These are phyloP conservation scores for Platypus cylindrus DNA, from an alignment of 2,888 invertebrate species.

Conservation along the genomic window DNA sequence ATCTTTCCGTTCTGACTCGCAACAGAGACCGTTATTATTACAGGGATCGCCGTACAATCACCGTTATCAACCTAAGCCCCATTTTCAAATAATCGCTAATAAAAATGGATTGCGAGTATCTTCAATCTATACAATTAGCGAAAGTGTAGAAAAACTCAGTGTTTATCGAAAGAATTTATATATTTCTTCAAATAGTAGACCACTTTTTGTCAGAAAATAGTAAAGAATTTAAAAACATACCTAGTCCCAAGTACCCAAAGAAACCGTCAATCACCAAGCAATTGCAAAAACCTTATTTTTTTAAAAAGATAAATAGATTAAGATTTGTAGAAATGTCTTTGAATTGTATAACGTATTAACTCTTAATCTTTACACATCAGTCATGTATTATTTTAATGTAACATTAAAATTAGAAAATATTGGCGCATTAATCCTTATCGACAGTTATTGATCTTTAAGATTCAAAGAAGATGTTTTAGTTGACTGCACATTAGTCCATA, in stretches of 20 bases:
- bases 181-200: conserved; percentile 36
- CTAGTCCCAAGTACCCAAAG: too few species aligned
- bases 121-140: conserved; percentile 37
- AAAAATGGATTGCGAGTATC: conserved; percentile 43
- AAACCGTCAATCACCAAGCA: too few species aligned
- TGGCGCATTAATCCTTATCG: too few species aligned
- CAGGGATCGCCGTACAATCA: conserved; percentile 22
- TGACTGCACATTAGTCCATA: too few species aligned
- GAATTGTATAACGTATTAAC: not conserved
- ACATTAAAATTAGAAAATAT: too few species aligned
- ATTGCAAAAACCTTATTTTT: conserved; percentile 23
- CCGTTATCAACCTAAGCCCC: conserved; percentile 16
- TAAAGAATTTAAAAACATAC: too few species aligned
- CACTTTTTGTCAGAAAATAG: conserved; percentile 36
- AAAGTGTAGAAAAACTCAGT: conserved; percentile 33
- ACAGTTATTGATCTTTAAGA: too few species aligned
- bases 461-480: too few species aligned
- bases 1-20: conserved; percentile 33
- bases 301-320: conserved; percentile 15
- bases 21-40: conserved; percentile 34
- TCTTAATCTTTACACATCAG: not conserved
- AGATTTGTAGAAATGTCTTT: conserved; percentile 1
- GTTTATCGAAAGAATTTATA: conserved; percentile 33
- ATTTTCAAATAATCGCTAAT: conserved; percentile 21
- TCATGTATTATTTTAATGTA: not conserved